Evolutionary conservation across 2,888 invertebrate genomes (phyloP), one percentile per base, ranked within the genome.

Genomic region (Drosophila basisetae): DNA sequence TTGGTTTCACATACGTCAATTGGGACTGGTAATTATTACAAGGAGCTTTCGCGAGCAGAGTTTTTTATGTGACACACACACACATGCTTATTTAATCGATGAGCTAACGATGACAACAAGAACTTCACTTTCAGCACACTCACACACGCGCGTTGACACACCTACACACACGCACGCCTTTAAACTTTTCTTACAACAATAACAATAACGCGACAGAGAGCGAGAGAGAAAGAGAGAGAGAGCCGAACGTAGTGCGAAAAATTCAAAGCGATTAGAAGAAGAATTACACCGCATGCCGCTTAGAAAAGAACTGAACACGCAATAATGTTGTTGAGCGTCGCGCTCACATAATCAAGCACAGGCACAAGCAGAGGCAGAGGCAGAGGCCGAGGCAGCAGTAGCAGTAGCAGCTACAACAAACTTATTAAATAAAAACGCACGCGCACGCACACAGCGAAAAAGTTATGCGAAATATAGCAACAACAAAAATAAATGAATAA

Each of bases 231-330:
- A 30, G 41, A 62, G 35, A 35, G 72, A 65, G 72, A 68, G 66
- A 31, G 58, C 7, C 73, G 59, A 75, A 63, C 62, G 75, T 66
- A 86, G 61, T 80, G 79, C 77, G 78, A 78, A 76, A 78, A 62
- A 76, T 76, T 75, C 79, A 72, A 68, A 78, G 75, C 83, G 90
- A 90, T 88, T 90, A 86, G 85, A 82, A 82, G 81, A 80, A 82
- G 91, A 92, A 91, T 92, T 91, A 91, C 91, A 92, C 92, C 89
- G 89, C 89, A 82, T 88, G 92, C 92, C 92, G 92, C 90, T 92
- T 91, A 89, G 90, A 91, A 92, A 92, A 92, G 92, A 92, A 92
- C 92, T 92, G 84, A 91, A 91, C 86, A 80, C 88, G 78, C 84
- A 78, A 76, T 78, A 84, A 78, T 82, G 82, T 78, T 84, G 80